Evolutionary conservation across 2,113 vertebrate genomes (phyloP), one percentile per base, ranked within the genome.

Genomic region (Oxyruncus cristatus): DNA sequence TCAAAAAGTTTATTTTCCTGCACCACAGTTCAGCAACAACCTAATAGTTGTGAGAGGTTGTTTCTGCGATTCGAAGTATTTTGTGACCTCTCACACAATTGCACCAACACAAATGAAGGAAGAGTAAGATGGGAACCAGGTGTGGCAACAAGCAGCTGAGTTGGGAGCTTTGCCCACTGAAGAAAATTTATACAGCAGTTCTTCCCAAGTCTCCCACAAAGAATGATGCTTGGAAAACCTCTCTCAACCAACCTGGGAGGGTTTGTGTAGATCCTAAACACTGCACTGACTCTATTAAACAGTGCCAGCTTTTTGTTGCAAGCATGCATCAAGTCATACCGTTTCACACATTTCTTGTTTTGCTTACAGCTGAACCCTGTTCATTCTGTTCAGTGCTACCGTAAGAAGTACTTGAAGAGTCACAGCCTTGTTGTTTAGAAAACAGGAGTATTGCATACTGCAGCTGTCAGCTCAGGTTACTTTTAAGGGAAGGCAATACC

Each of bases 281-380:
- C 42, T 47, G 39, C 37, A 12, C 20, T 37, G 39, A 35, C 42
- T 23, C 44, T 35, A 5, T 42, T 72, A n/a, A 61, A 9, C 22
- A 44, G 41, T 44, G 17, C 10, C 4, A 4, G 6, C 12, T 73
- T 86, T 39, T 67, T 71, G 41, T 78, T 81, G 28, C 28, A 85
- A 52, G 17, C 0, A 1, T 24, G 10, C 24, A 19, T 80, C 47
- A 27, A 11, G 47, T 78, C 9, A 2, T 49, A 21, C 20, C 0
- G 0, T 59, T 55, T 77, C 17, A 22, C 0, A 1, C 6, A 3
- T 50, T 30, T 30, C n/a, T 73, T 1, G 1, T 65, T 85, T 93
- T 6, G 1, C 63, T 78, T 74, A 28, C 5, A 70, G 49, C 53
- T 67, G 39, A 88, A 15, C 32, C 19, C 11, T 0, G 0, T 61